Evolutionary conservation across 2,888 invertebrate genomes (phyloP), one percentile per base, ranked within the genome.

Genomic region (Lymantria monacha): DNA sequence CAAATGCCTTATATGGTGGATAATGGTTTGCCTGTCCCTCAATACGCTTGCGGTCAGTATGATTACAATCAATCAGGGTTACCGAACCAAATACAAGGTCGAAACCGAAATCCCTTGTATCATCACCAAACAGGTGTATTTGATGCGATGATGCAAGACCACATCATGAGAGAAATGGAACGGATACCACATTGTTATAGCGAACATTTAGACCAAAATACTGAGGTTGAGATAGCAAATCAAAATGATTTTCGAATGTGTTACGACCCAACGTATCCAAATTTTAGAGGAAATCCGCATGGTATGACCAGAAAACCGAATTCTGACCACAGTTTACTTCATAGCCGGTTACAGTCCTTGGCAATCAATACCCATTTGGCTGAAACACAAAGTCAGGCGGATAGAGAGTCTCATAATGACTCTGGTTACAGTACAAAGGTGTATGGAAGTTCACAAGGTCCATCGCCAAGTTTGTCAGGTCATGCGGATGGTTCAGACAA

Each of bases 341-440:
- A 91, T 63, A 89, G 89, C 45, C 72, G 91, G 11, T 70, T 92
- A 15, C 91, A 91, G 51, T 91, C 91, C 0, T 67, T 91, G 51
- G 91, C 91, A 9, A 91, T 92, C 0, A 91, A 92, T 61, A 92
- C 92, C 0, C 87, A 91, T 61, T 63, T 91, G 59, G 85, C 89
- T 1, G 91, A 91, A 53, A 84, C 83, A 0, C 91, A 91, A 51
- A 89, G 90, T 61, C 92, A 92, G 64, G 74, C 92, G 0, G 94
- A 94, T 63, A 81, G 94, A 48, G 95, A 95, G 68, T 94, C 94
- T 0, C 96, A 95, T 75, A 96, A 96, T 62, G 97, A 97, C 82
- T 96, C 96, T 0, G 97, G 97, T 0, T 97, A 97, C 79, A 96
- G 96, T 69, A 96, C 96, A 38, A 95, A 96, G 72, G 95, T 96